These are phyloP conservation scores for Platanista minor DNA, from an alignment of 2,113 vertebrate genomes.

Conservation along the genomic window DNA sequence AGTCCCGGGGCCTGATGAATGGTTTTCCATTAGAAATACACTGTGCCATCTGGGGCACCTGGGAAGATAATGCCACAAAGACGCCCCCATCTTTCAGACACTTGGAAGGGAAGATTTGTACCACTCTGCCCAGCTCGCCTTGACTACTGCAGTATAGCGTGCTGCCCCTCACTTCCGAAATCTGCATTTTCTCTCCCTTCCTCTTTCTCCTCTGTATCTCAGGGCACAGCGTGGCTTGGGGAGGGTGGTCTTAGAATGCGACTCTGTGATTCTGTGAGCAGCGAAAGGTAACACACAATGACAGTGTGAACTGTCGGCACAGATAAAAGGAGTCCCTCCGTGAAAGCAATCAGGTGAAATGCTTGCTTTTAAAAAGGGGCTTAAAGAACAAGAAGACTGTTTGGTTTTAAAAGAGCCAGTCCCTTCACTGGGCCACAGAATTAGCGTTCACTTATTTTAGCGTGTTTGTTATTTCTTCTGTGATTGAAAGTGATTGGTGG, in stretches of 20 bases:
- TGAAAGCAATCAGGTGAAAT: constrained; percentile 60
- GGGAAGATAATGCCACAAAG: constrained; percentile 66
- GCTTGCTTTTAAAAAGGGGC: not conserved
- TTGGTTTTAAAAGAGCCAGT: constrained; percentile 36
- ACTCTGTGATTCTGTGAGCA: constrained; percentile 34
- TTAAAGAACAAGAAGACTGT: not conserved
- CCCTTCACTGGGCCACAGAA: constrained; percentile 49
- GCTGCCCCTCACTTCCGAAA: not conserved
- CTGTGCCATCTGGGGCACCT: constrained; percentile 68
- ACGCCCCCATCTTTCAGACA: constrained; percentile 63
- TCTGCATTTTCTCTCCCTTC: not conserved
- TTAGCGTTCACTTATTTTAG: constrained; percentile 48
- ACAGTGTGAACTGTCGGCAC: constrained; percentile 21
- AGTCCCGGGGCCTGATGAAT: constrained; percentile 64
- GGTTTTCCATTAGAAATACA: constrained; percentile 71
- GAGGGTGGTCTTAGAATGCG: not conserved
- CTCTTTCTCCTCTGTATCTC: not conserved
- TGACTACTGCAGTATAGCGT: constrained; percentile 30
- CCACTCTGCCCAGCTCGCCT: constrained; percentile 39
- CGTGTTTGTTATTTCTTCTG: not conserved
- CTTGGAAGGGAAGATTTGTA: constrained; percentile 70
- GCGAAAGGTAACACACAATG: constrained; percentile 16
- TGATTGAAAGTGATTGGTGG: constrained; percentile 36
- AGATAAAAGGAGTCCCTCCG: constrained; percentile 46
- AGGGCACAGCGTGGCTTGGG: not conserved